Conservation (phyloP, 1,140 invertebrate species). For the Drosophila pseudoobscura region DNA sequence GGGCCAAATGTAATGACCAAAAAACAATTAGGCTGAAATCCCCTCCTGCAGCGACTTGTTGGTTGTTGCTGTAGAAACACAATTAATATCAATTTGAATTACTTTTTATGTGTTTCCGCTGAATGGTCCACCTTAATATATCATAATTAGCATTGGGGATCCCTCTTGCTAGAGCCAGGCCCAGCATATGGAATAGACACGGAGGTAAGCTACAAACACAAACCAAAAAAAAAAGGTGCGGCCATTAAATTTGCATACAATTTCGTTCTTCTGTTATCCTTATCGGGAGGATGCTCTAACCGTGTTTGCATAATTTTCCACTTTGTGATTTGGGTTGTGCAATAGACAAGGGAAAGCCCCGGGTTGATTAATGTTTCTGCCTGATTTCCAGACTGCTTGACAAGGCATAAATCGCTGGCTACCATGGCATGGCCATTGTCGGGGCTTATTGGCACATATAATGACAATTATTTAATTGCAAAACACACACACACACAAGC, state of each 20-base stretch:
- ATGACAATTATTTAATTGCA: slow-evolving; percentile 63
- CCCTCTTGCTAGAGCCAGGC: background rate
- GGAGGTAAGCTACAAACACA: background rate
- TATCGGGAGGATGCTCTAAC: slow-evolving; percentile 5
- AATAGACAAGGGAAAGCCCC: slow-evolving; percentile 10
- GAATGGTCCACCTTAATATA: slow-evolving; percentile 60
- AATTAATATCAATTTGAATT: slow-evolving; percentile 78
- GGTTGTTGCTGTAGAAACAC: slow-evolving; percentile 40
- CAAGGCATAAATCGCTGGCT: slow-evolving; percentile 35
- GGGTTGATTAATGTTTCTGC: slow-evolving; percentile 50
- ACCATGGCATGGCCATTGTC: slow-evolving; percentile 25
- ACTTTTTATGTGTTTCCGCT: slow-evolving; percentile 53
- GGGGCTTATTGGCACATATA: slow-evolving; percentile 48
- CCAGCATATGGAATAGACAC: slow-evolving; percentile 17
- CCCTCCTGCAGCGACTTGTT: slow-evolving; percentile 3
- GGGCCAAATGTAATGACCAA: slow-evolving; percentile 53
- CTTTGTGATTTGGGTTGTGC: slow-evolving; percentile 47
- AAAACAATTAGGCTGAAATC: slow-evolving; percentile 68
- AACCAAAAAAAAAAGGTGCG: slow-evolving; percentile 23
- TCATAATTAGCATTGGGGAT: slow-evolving; percentile 66
- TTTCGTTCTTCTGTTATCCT: slow-evolving; percentile 24
- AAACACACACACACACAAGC: slow-evolving; percentile 35
- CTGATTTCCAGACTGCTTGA: slow-evolving; percentile 48
- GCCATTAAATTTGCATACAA: slow-evolving; percentile 67
- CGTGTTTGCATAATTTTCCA: slow-evolving; percentile 64